phyloP scores from a whole-genome alignment of 2,113 vertebrate genomes.

The Eublepharis macularius region DNA sequence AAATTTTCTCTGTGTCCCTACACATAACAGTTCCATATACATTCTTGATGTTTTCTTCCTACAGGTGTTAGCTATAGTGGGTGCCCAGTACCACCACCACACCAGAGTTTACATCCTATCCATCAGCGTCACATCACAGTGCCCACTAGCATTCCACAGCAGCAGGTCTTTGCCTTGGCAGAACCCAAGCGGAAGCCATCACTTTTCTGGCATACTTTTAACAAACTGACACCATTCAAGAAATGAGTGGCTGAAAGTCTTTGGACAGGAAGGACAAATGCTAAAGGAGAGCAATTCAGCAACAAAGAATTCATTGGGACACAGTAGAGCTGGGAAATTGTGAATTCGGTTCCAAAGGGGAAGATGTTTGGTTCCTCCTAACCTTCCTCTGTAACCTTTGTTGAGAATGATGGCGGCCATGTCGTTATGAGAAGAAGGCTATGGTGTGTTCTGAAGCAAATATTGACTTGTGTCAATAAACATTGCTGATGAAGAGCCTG shows the following conservation, averaged over 20 bases:
- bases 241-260: constrained; percentile 74
- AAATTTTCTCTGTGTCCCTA: not conserved
- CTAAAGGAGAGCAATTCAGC: not conserved
- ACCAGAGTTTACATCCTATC: constrained; percentile 87
- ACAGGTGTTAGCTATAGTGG: constrained; percentile 83
- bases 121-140: constrained; percentile 96
- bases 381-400: constrained; percentile 20
- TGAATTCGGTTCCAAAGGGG: constrained; percentile 3
- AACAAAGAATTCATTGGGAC: constrained; percentile 24
- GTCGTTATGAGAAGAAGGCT: not conserved
- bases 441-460: constrained; percentile 16
- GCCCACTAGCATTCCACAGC: constrained; percentile 93
- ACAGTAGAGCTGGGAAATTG: not conserved
- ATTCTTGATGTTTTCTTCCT: constrained; percentile 10
- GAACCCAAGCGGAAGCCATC: constrained; percentile 93
- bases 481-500: constrained; percentile 30
- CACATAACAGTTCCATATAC: not conserved
- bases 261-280: not conserved
- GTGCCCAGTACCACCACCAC: constrained; percentile 79
- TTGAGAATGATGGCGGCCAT: constrained; percentile 33
- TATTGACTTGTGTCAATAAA: not conserved
- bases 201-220: constrained; percentile 89
- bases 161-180: constrained; percentile 93
- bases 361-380: constrained; percentile 4
- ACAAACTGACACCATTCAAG: constrained; percentile 87